phyloP scores from a whole-genome alignment of 2,888 invertebrate species.

The Parascotia fuliginaria region DNA sequence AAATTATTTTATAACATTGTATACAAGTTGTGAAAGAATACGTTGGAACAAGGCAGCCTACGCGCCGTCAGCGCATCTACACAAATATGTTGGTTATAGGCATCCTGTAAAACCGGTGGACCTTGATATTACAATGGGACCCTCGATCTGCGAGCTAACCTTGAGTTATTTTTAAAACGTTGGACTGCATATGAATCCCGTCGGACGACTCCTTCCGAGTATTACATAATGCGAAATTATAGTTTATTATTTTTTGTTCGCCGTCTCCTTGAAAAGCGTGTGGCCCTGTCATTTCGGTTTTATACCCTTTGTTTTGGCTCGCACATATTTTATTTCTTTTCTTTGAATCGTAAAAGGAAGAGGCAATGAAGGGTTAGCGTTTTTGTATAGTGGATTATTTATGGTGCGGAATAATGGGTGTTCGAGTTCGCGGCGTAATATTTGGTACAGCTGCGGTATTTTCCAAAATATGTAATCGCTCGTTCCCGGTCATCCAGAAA shows the following conservation, averaged over 20 bases:
- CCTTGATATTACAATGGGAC: constrained; percentile 83
- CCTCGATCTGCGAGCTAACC: constrained; percentile 76
- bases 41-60: constrained; percentile 40
- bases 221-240: constrained; percentile 84
- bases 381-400: constrained; percentile 80
- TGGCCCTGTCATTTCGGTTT: constrained; percentile 83
- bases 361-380: constrained; percentile 83
- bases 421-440: constrained; percentile 61
- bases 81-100: constrained; percentile 58
- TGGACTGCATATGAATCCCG: constrained; percentile 78
- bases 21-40: constrained; percentile 15
- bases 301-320: constrained; percentile 81
- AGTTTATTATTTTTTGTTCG: constrained; percentile 70
- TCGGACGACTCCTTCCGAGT: constrained; percentile 80
- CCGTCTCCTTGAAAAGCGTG: constrained; percentile 74
- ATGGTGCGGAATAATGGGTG: constrained; percentile 79
- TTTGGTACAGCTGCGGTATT: constrained; percentile 69
- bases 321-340: constrained; percentile 82
- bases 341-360: constrained; percentile 84
- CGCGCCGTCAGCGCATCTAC: constrained; percentile 51
- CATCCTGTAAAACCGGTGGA: constrained; percentile 79
- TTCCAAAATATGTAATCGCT: constrained; percentile 54
- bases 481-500: constrained; percentile 41
- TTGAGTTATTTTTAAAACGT: constrained; percentile 83
- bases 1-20: constrained; percentile 11